Evolutionary conservation across 37 sponge, comb jelly and placozoan species (phyloP), one percentile per base, ranked within the genome.

Genomic region (Spongilla lacustris): DNA sequence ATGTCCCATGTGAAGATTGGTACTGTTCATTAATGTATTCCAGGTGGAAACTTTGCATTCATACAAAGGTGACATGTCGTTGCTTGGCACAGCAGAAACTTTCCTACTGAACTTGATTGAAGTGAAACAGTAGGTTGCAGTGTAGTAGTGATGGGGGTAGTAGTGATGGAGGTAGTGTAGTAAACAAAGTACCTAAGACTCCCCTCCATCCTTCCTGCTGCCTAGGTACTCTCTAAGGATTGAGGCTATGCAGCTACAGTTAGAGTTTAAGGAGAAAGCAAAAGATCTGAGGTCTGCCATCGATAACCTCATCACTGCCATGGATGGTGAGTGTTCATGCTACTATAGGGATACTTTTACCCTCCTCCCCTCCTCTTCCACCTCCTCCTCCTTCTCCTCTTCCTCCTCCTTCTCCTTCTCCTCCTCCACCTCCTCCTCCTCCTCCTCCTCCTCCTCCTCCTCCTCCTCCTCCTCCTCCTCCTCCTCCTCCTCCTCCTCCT

Each of bases 71-170:
- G 96, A 95, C 26, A 36, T 29, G 14, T 22, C 69, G 0, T 27
- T 58, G 19, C 81, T 95, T 30, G 96, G 91, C 14, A 69, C 70
- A 3, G 96, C 91, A 25, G 96, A 95, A 80, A 87, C 87, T 68
- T 95, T 95, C 89, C 93, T 89, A 49, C 25, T 84, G 35, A 72
- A 78, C 35, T 79, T 95, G 50, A n/a, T 85, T 26, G 77, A 70
- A 67, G 77, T 93, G 13, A 75, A 89, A 84, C 73, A 83, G 90
- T 93, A 25, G 68, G 81, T 80, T 66, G 10, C 6, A 6, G 8
- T 34, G 36, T 4, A 10, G 46, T 10, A 46, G 46, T 46, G 46
- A 81, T 34, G 2, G 22, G 3, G 36, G 50, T 2, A 10, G 46
- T 46, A 8, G 46, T 8, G 8, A 46, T 46, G 8, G 46, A 8